A percentile compares a stretch with the other conserved stretches of the same genome.
These are phyloP conservation scores for Epistrophe grossulariae DNA, from an alignment of 2,888 invertebrate species.

Conservation along the genomic window DNA sequence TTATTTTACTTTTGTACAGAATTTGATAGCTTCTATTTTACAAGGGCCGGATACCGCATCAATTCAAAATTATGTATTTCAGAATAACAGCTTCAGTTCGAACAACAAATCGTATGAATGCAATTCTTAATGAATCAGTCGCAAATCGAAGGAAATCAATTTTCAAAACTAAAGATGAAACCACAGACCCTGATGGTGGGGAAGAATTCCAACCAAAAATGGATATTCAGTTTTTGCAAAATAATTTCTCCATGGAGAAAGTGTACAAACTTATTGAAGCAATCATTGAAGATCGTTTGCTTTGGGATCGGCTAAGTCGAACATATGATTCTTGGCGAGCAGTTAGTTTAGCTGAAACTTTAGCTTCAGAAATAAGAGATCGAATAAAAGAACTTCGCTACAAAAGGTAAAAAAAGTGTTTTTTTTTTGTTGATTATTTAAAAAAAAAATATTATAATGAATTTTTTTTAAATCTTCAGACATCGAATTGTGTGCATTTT, in stretches of 20 bases:
- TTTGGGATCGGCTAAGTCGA: conserved; percentile 83
- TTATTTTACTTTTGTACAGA: no score
- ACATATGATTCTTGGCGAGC: conserved; percentile 83
- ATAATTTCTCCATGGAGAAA: conserved; percentile 83
- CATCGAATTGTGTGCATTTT: conserved; percentile 83
- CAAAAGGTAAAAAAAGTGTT: conserved; percentile 78
- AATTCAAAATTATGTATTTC: conserved; percentile 28
- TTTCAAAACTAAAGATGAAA: conserved; percentile 71
- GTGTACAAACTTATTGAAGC: conserved; percentile 81
- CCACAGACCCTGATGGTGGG: conserved; percentile 64
- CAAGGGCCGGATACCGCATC: no score
- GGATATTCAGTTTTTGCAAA: conserved; percentile 81
- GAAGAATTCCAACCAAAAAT: conserved; percentile 79
- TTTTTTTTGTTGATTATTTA: background rate
- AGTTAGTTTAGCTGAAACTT: conserved; percentile 80
- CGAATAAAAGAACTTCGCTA: conserved; percentile 81
- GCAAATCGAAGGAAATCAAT: conserved; percentile 77
- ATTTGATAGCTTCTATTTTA: no score
- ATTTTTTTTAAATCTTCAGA: conserved; percentile 74
- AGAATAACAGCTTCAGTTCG: conserved; percentile 83
- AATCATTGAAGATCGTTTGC: conserved; percentile 82
- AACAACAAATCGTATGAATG: conserved; percentile 83
- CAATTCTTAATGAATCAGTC: conserved; percentile 82
- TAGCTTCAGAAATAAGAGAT: conserved; percentile 81
- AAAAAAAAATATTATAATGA: background rate